Conservation (phyloP, 2,888 invertebrate genomes). For the Entomobrya multifasciata region DNA sequence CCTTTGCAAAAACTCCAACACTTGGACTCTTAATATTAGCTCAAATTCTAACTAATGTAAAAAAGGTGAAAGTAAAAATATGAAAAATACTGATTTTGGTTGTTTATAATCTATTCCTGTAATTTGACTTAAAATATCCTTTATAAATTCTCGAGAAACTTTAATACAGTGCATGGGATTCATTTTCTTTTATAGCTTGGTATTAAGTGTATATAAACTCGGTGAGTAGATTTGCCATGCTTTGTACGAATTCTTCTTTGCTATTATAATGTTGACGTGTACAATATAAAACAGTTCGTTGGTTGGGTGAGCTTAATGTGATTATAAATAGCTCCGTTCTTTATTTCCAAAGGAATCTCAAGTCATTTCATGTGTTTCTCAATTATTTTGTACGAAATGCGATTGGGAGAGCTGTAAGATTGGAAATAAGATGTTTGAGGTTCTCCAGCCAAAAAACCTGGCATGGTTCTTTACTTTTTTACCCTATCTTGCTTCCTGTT, state of each 20-base stretch:
- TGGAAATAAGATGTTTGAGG: not conserved
- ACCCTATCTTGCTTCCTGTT: not conserved
- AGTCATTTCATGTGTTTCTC: not conserved
- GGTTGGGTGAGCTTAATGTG: not conserved
- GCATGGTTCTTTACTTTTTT: not conserved
- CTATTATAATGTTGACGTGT: not conserved
- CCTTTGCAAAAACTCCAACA: too few species aligned
- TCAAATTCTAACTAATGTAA: too few species aligned
- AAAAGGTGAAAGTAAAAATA: too few species aligned
- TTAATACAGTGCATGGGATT: too few species aligned
- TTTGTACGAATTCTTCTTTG: not conserved
- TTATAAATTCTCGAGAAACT: too few species aligned
- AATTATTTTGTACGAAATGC: not conserved
- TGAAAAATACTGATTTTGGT: too few species aligned
- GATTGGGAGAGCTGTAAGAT: not conserved
- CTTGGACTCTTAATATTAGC: too few species aligned
- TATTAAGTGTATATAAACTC: not conserved
- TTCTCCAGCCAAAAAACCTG: not conserved
- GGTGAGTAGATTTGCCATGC: not conserved
- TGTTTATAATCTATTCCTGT: too few species aligned
- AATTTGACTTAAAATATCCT: too few species aligned
- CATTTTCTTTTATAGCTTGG: conserved; percentile 13
- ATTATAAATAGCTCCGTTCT: not conserved
- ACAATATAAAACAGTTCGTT: conserved; percentile 8
- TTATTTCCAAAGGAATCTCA: not conserved